Evolutionary conservation across 2,797 vertebrate genomes (phyloP).

Genomic region (Corythornis leucogaster): DNA sequence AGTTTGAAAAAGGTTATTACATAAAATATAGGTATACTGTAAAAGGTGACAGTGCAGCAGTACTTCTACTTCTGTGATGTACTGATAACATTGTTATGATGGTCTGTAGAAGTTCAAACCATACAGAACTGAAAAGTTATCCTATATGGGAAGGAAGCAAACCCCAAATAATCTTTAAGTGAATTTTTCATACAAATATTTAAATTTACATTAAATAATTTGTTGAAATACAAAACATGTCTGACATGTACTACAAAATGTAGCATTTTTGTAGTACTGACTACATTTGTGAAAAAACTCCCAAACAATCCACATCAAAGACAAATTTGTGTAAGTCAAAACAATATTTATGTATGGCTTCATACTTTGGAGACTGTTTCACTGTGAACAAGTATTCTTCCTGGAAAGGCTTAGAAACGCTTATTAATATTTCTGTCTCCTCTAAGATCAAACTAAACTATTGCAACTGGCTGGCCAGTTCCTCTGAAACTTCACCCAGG

Average conservation of each 20-base stretch:
- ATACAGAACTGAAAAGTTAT: background rate
- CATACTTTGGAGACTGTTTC: background rate
- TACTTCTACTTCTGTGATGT: background rate
- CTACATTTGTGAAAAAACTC: background rate
- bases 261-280: background rate
- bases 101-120: background rate
- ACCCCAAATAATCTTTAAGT: background rate
- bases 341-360: background rate
- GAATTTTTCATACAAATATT: background rate
- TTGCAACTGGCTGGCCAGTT: background rate
- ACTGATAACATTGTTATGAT: background rate
- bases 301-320: background rate
- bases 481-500: background rate
- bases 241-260: background rate
- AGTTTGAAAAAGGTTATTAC: constrained; percentile 4
- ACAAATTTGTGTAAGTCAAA: background rate
- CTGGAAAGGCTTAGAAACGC: background rate
- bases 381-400: background rate
- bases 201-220: background rate
- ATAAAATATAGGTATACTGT: background rate
- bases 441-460: background rate
- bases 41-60: background rate
- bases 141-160: background rate
- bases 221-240: background rate
- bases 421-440: background rate